Evolutionary conservation across 2,888 invertebrate genomes (phyloP).

Genomic region (Clivina fossor): DNA sequence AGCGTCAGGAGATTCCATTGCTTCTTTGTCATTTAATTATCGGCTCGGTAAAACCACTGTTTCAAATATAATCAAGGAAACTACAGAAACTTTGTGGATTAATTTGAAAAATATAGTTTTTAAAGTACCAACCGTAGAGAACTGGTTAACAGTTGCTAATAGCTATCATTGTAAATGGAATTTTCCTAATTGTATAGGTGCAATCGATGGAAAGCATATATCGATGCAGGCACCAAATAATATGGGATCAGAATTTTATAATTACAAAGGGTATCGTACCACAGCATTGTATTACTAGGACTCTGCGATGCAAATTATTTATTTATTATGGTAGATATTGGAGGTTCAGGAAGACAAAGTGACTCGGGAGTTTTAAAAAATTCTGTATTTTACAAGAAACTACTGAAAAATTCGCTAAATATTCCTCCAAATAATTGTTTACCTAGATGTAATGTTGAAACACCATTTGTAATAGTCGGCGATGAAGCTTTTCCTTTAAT

Average conservation of each 20-base stretch:
- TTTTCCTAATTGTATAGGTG: constrained; percentile 15
- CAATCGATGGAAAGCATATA: constrained; percentile 15
- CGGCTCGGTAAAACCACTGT: constrained; percentile 22
- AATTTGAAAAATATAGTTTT: constrained; percentile 10
- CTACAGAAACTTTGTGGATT: constrained; percentile 5
- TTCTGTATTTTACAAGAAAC: too few species aligned
- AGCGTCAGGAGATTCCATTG: constrained; percentile 15
- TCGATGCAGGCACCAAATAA: constrained; percentile 33
- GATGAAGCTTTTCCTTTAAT: too few species aligned
- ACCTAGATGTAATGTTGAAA: too few species aligned
- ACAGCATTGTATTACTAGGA: constrained; percentile 38
- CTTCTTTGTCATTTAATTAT: constrained; percentile 15
- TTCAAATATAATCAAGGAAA: constrained; percentile 20
- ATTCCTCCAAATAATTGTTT: too few species aligned
- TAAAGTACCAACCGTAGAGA: constrained; percentile 8
- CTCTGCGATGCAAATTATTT: constrained; percentile 37
- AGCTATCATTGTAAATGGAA: constrained; percentile 7
- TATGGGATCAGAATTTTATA: constrained; percentile 35
- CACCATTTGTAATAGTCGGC: too few species aligned
- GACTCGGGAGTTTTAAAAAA: too few species aligned
- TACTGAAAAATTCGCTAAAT: too few species aligned
- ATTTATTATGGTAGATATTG: constrained; percentile 37
- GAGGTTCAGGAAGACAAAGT: too few species aligned
- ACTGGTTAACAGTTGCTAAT: constrained; percentile 1
- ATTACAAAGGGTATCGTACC: constrained; percentile 38